Evolutionary conservation across 2,888 invertebrate genomes (phyloP).

Genomic region (Drosophila fulvimacula): DNA sequence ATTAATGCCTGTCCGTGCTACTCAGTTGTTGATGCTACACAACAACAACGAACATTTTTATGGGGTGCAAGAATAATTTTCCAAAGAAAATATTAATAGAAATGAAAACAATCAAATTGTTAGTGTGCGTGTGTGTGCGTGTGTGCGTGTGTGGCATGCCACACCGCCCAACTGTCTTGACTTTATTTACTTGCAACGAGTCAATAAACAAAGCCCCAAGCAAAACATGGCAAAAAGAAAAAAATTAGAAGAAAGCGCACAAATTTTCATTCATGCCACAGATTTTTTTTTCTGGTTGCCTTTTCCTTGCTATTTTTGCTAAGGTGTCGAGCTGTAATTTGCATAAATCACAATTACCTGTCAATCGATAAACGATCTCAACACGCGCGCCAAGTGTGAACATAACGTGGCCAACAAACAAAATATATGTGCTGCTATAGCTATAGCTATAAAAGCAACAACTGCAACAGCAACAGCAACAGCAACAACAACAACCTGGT

Average conservation of each 20-base stretch:
- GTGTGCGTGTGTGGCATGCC: constrained; percentile 16
- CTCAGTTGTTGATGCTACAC: constrained; percentile 35
- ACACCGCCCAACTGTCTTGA: constrained; percentile 29
- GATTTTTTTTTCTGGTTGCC: neutral
- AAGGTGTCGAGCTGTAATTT: constrained; percentile 73
- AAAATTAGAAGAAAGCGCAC: constrained; percentile 45
- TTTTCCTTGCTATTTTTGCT: constrained; percentile 8
- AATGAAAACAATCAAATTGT: constrained; percentile 67
- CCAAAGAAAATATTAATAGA: constrained; percentile 77
- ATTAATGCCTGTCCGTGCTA: constrained; percentile 76
- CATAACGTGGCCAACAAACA: constrained; percentile 47
- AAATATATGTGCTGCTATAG: constrained; percentile 41
- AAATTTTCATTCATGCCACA: constrained; percentile 55
- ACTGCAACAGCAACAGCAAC: neutral
- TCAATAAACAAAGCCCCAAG: constrained; percentile 70
- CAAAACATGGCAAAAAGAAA: constrained; percentile 41
- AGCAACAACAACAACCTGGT: constrained; percentile 26
- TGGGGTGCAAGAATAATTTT: constrained; percentile 76
- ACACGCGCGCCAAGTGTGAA: constrained; percentile 52
- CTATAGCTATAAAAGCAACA: constrained; percentile 31
- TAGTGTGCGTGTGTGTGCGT: neutral
- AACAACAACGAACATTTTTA: constrained; percentile 53
- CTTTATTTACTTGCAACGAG: constrained; percentile 58
- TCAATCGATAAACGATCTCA: constrained; percentile 76
- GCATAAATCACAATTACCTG: constrained; percentile 80